Percentiles rank a stretch among this genome's conserved stretches.
Evolutionary conservation across 2,888 invertebrate species (phyloP).

Genomic region (Scelioninae gen. 2): DNA sequence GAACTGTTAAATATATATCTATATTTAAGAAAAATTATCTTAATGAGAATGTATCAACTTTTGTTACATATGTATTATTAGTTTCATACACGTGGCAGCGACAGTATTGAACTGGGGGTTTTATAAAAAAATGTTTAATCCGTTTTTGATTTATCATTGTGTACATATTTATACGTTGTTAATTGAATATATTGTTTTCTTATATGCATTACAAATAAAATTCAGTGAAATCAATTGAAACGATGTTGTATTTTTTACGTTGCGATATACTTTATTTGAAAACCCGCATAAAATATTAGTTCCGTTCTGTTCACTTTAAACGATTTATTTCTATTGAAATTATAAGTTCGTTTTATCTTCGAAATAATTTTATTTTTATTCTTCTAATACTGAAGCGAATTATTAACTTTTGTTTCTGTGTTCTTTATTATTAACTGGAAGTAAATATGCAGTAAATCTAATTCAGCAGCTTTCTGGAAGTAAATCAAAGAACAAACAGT

Average conservation of each 20-base stretch:
- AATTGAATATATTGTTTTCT: conserved; percentile 48
- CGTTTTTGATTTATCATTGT: conserved; percentile 48
- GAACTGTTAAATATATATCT: conserved; percentile 32
- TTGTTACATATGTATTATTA: conserved; percentile 29
- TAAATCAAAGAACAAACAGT: no score
- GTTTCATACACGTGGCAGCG: conserved; percentile 27
- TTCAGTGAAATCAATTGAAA: conserved; percentile 37
- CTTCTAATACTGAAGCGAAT: no score
- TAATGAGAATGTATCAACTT: conserved; percentile 23
- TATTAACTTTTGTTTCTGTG: no score
- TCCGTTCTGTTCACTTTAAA: background rate
- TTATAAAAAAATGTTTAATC: conserved; percentile 44
- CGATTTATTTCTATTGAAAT: no score
- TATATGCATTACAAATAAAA: conserved; percentile 51
- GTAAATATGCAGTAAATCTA: no score
- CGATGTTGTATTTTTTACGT: conserved; percentile 40
- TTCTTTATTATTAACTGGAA: no score
- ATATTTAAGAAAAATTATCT: conserved; percentile 18
- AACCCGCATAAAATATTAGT: no score
- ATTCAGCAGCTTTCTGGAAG: no score
- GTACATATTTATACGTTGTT: conserved; percentile 53
- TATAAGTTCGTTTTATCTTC: background rate
- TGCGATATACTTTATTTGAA: conserved; percentile 17
- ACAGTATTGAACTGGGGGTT: conserved; percentile 36
- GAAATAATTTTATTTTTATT: no score